phyloP scores from a whole-genome alignment of 2,888 invertebrate genomes.

The Hydropsyche betteni region DNA sequence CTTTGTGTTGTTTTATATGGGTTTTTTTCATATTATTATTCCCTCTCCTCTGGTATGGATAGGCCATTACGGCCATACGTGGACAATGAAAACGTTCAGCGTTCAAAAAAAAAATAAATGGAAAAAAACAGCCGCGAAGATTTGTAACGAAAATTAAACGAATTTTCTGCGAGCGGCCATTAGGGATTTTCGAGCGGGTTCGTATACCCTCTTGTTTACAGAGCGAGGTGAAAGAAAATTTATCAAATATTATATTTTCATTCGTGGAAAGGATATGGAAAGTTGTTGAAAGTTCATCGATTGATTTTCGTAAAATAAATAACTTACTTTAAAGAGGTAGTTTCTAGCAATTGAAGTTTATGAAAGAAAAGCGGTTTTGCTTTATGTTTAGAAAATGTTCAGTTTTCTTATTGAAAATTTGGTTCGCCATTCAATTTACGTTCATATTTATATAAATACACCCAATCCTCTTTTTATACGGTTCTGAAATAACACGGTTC shows the following conservation, averaged over 20 bases:
- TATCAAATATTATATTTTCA: not conserved
- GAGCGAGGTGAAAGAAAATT: not conserved
- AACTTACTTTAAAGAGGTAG: too few species aligned
- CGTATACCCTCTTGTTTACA: not conserved
- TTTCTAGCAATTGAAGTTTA: too few species aligned
- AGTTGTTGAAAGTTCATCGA: too few species aligned
- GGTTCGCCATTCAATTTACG: too few species aligned
- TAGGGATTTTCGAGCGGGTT: not conserved
- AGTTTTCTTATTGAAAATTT: too few species aligned
- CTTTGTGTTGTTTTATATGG: not conserved
- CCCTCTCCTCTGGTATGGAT: not conserved
- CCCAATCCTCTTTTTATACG: too few species aligned
- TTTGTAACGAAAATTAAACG: conserved; percentile 25
- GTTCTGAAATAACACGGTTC: too few species aligned
- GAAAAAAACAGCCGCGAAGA: conserved; percentile 10
- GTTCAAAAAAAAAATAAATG: not conserved
- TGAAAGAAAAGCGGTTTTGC: too few species aligned
- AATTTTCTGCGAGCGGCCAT: conserved; percentile 11
- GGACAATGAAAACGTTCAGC: conserved; percentile 16
- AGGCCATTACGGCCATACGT: conserved; percentile 7
- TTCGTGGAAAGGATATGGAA: too few species aligned
- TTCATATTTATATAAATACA: too few species aligned
- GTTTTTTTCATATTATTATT: conserved; percentile 11
- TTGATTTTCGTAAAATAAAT: too few species aligned
- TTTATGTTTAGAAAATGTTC: too few species aligned